Conservation (phyloP, 2,888 invertebrate genomes). For the Lasioglossum pauxillum region DNA sequence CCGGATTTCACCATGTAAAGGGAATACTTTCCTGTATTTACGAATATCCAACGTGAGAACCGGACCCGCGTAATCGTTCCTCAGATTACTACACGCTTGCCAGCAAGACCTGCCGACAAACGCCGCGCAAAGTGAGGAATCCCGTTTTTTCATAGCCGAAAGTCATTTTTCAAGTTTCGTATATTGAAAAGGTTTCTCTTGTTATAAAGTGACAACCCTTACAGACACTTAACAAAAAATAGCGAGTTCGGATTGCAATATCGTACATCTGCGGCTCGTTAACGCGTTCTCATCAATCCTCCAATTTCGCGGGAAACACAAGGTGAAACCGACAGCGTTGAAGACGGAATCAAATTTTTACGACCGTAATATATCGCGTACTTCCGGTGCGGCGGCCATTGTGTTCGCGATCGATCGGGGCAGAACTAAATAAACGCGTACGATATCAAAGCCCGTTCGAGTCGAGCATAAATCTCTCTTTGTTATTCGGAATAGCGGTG, state of each 20-base stretch:
- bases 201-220: too few relatives aligned
- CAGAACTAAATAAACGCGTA: background rate
- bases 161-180: too few relatives aligned
- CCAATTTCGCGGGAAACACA: background rate
- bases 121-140: background rate
- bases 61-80: background rate
- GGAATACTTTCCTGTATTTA: slow-evolving; percentile 5
- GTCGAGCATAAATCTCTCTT: background rate
- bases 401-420: background rate
- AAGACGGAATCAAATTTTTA: background rate
- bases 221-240: too few relatives aligned
- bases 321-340: background rate
- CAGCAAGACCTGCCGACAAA: background rate
- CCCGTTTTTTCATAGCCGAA: too few relatives aligned
- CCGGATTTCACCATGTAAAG: background rate
- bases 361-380: background rate
- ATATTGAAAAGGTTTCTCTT: too few relatives aligned
- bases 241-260: too few relatives aligned
- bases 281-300: background rate
- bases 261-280: background rate
- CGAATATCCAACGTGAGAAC: background rate
- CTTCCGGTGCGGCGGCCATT: background rate
- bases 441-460: background rate
- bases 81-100: background rate
- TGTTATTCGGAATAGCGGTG: background rate